These are phyloP conservation scores for Ophioninae sp. DNA, from an alignment of 2,888 invertebrate genomes.

Conservation along the genomic window DNA sequence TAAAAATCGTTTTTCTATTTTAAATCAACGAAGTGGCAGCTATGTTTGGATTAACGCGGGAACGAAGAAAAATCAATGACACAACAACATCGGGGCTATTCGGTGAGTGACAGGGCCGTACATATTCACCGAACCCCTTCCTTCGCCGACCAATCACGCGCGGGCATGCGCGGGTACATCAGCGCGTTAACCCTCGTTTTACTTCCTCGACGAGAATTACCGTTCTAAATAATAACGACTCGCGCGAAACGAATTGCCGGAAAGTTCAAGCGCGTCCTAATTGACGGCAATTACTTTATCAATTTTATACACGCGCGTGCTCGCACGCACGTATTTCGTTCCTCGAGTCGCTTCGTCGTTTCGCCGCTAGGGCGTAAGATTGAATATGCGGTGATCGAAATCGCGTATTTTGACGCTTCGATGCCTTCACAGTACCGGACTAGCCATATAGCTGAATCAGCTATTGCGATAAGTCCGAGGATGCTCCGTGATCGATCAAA, in stretches of 20 bases:
- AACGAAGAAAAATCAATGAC: slow-evolving; percentile 19
- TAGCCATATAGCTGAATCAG: not conserved
- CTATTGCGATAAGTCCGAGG: too few relatives aligned
- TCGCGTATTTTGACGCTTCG: not conserved
- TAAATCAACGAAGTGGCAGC: not conserved
- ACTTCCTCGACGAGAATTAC: slow-evolving; percentile 1
- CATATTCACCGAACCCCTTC: not conserved
- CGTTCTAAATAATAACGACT: slow-evolving; percentile 15
- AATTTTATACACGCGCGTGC: not conserved
- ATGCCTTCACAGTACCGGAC: not conserved
- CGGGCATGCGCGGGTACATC: slow-evolving; percentile 4
- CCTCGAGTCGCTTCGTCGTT: not conserved
- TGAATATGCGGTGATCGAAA: not conserved
- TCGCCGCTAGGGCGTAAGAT: slow-evolving; percentile 26
- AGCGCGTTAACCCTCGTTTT: not conserved
- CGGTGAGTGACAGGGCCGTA: slow-evolving; percentile 30
- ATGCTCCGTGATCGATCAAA: too few relatives aligned
- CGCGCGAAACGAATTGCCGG: not conserved
- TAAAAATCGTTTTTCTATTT: slow-evolving; percentile 35
- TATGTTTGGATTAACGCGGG: not conserved
- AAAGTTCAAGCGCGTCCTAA: not conserved
- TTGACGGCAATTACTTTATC: not conserved
- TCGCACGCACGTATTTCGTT: not conserved
- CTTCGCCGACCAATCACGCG: slow-evolving; percentile 1
- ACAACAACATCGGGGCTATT: not conserved